Conservation (phyloP, 2,888 invertebrate genomes). For the Andrena trimmerana region DNA sequence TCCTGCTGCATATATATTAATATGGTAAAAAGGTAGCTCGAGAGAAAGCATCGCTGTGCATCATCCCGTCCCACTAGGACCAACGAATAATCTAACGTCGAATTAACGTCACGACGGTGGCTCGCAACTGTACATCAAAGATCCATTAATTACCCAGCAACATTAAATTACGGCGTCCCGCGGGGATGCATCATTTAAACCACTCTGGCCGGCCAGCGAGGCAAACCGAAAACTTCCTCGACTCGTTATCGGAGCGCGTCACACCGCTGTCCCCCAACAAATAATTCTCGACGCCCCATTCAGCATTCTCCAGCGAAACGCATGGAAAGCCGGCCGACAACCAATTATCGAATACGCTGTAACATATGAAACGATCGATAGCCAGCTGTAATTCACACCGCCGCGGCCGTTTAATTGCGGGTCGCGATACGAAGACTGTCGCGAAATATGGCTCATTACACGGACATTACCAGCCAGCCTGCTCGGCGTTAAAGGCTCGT, state of each 20-base stretch:
- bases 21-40: no score
- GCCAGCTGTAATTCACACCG: constrained; percentile 1
- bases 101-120: neutral
- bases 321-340: constrained; percentile 9
- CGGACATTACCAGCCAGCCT: constrained; percentile 62
- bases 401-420: constrained; percentile 6
- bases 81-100: neutral
- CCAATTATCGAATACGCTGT: constrained; percentile 19
- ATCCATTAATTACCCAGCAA: constrained; percentile 9
- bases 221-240: constrained; percentile 22
- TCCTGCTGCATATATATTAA: neutral
- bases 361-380: neutral
- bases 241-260: constrained; percentile 19
- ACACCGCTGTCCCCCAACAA: constrained; percentile 7
- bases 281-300: constrained; percentile 21
- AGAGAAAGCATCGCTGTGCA: no score
- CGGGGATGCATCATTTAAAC: constrained; percentile 5
- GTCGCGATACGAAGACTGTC: neutral
- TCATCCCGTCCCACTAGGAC: neutral
- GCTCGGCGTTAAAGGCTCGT: constrained; percentile 68
- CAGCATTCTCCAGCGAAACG: constrained; percentile 2
- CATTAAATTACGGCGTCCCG: constrained; percentile 1
- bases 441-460: constrained; percentile 64
- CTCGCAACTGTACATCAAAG: neutral
- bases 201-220: constrained; percentile 2